These are phyloP conservation scores for Sussaba pulchella DNA, from an alignment of 2,888 invertebrate species.

Conservation along the genomic window DNA sequence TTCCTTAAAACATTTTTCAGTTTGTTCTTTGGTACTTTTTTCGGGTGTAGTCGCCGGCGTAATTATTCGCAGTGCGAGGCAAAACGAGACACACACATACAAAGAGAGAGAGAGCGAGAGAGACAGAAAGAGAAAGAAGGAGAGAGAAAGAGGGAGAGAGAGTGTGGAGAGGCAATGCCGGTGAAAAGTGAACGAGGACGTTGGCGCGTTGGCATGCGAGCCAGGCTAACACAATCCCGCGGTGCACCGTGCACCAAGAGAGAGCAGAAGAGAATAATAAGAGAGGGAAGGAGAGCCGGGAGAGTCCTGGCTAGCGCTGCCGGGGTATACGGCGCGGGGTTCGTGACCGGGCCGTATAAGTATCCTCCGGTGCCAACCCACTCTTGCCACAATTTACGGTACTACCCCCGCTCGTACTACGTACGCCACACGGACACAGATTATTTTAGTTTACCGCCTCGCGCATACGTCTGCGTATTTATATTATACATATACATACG, in stretches of 20 bases:
- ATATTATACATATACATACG: background rate
- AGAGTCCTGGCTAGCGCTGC: conserved; percentile 56
- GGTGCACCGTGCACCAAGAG: conserved; percentile 25
- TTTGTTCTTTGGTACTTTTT: no score
- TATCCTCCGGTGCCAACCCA: conserved; percentile 71
- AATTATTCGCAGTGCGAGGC: conserved; percentile 17
- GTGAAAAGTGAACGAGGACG: conserved; percentile 49
- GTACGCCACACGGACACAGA: conserved; percentile 58
- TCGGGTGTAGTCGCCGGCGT: no score
- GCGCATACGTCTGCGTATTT: conserved; percentile 32
- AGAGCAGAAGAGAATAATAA: conserved; percentile 40
- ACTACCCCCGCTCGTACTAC: conserved; percentile 3
- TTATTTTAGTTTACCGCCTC: conserved; percentile 62
- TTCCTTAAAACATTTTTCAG: no score
- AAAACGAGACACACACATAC: background rate
- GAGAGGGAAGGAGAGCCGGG: background rate
- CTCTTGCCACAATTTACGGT: conserved; percentile 72
- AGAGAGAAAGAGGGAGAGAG: background rate
- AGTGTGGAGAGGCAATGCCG: background rate
- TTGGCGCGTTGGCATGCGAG: conserved; percentile 54
- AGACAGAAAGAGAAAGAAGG: no score
- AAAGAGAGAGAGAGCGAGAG: background rate
- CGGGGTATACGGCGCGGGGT: conserved; percentile 59
- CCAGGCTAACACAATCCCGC: conserved; percentile 14
- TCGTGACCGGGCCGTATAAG: conserved; percentile 77